A percentile compares a stretch with the other conserved stretches of the same genome.
Conservation (phyloP, 2,797 vertebrate genomes). For the Acrossocheilus wenchowensis region DNA sequence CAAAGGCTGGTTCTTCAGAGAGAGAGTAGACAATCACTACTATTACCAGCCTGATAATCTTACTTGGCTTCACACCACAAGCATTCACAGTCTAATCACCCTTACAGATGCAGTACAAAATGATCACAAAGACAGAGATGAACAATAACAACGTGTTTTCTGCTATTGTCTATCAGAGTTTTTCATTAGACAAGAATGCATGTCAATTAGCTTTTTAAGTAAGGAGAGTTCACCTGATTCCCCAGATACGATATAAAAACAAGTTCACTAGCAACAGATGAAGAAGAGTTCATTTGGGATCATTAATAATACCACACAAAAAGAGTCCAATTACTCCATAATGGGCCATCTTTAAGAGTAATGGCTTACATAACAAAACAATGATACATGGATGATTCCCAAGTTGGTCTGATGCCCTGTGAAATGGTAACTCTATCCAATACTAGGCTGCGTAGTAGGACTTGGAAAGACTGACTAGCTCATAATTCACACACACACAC, state of each 20-base stretch:
- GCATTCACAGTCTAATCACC: conserved; percentile 74
- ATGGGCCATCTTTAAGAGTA: conserved; percentile 19
- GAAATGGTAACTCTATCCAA: conserved; percentile 40
- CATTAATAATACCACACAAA: conserved; percentile 29
- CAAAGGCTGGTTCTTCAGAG: conserved; percentile 7
- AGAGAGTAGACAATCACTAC: conserved; percentile 47
- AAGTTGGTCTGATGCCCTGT: conserved; percentile 50
- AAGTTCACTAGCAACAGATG: conserved; percentile 33
- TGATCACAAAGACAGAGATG: conserved; percentile 53
- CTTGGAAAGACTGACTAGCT: conserved; percentile 44
- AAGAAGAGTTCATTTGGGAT: conserved; percentile 29
- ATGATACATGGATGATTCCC: conserved; percentile 38
- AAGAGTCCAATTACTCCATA: conserved; percentile 25
- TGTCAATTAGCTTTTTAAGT: neutral
- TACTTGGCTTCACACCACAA: conserved; percentile 64
- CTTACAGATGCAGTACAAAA: conserved; percentile 58
- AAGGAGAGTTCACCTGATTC: conserved; percentile 44
- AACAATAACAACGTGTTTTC: neutral
- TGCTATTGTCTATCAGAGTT: neutral
- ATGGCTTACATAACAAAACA: conserved; percentile 35
- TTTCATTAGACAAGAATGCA: neutral
- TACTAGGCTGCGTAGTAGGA: conserved; percentile 32
- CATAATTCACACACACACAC: conserved; percentile 2
- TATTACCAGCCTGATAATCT: conserved; percentile 45
- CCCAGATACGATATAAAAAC: conserved; percentile 49